These are phyloP conservation scores for Cydia pomonella DNA, from an alignment of 1,140 invertebrate genomes.

Conservation along the genomic window DNA sequence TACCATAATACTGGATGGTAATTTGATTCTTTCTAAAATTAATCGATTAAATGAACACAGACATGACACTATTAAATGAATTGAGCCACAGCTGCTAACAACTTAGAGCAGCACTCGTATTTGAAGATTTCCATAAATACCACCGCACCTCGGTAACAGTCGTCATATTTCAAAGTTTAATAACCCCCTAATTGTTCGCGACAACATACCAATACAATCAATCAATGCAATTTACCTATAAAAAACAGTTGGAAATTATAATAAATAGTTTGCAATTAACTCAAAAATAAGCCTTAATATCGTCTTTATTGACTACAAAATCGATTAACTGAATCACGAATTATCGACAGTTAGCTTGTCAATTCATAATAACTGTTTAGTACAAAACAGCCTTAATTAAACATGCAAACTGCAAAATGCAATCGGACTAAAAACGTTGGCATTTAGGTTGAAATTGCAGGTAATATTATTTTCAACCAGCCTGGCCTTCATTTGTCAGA, in stretches of 20 bases:
- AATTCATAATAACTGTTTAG: neutral
- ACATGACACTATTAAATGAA: neutral
- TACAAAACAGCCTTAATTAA: slow-evolving; percentile 1
- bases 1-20: neutral
- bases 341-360: neutral
- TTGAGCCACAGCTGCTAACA: neutral
- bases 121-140: slow-evolving; percentile 7
- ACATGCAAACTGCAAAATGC: neutral
- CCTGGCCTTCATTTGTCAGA: slow-evolving; percentile 1
- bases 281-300: neutral
- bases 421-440: neutral
- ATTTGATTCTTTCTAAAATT: neutral
- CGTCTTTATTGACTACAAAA: neutral
- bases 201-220: neutral
- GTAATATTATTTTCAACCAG: neutral
- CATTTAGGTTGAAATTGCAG: neutral
- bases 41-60: neutral
- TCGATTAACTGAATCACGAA: neutral
- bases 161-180: neutral
- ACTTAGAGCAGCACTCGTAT: neutral
- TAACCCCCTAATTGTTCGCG: slow-evolving; percentile 5
- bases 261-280: neutral
- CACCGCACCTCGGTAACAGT: neutral
- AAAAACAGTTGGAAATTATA: neutral
- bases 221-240: neutral